A percentile compares a stretch with the other conserved stretches of the same genome.
Evolutionary conservation across 1,140 invertebrate genomes (phyloP).

Genomic region (Drosophila sp.): DNA sequence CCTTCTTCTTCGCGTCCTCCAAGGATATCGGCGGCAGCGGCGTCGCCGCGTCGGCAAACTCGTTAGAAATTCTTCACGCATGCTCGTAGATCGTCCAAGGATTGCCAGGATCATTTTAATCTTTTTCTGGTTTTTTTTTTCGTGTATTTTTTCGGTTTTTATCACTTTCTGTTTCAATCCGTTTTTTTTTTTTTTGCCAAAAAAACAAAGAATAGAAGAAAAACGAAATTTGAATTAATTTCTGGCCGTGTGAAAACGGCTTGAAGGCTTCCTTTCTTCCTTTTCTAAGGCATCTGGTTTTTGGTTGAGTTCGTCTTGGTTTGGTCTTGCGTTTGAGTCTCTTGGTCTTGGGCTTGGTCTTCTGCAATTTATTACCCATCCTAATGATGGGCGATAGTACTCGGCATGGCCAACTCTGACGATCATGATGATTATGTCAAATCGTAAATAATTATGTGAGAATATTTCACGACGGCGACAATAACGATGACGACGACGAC

Average conservation of each 20-base stretch:
- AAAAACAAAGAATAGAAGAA: conserved; percentile 36
- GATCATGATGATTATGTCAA: conserved; percentile 77
- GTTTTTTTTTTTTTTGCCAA: conserved; percentile 36
- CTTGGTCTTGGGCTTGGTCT: conserved; percentile 2
- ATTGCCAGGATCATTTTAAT: conserved; percentile 70
- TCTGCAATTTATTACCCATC: conserved; percentile 56
- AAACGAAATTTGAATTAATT: conserved; percentile 36
- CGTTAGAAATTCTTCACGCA: conserved; percentile 77
- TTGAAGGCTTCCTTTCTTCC: not conserved
- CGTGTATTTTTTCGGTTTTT: conserved; percentile 43
- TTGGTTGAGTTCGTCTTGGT: not conserved
- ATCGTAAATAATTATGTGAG: conserved; percentile 83
- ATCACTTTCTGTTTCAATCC: conserved; percentile 47
- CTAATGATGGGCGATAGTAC: conserved; percentile 50
- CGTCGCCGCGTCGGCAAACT: conserved; percentile 39
- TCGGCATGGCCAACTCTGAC: conserved; percentile 28
- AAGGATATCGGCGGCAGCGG: conserved; percentile 45
- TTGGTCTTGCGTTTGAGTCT: too few relatives aligned
- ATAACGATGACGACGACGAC: not conserved
- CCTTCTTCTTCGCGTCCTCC: conserved; percentile 45
- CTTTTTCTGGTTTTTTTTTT: conserved; percentile 31
- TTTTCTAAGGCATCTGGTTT: not conserved
- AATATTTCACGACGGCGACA: conserved; percentile 70
- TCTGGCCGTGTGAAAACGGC: conserved; percentile 29
- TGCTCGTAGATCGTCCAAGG: conserved; percentile 53